Conservation (phyloP, 2,888 invertebrate species). For the Lymantria dispar region DNA sequence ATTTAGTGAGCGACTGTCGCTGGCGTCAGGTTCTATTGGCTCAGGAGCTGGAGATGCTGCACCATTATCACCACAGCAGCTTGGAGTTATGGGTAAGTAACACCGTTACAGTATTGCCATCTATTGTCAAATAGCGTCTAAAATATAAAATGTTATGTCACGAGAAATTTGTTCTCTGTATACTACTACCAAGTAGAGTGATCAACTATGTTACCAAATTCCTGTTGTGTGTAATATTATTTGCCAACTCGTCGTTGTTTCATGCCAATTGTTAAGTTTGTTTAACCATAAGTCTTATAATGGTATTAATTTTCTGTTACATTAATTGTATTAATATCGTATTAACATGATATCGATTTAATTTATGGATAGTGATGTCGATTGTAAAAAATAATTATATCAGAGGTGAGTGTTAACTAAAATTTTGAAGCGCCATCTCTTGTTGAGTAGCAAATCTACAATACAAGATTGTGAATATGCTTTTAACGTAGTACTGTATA, state of each 20-base stretch:
- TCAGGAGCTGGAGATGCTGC: slow-evolving; percentile 82
- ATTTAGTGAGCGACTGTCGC: slow-evolving; percentile 85
- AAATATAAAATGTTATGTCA: not conserved
- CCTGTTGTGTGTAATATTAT: not conserved
- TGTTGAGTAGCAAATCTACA: slow-evolving; percentile 44
- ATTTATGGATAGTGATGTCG: too few species aligned
- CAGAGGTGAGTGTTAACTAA: slow-evolving; percentile 3
- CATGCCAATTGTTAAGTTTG: not conserved
- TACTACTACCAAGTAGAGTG: too few species aligned
- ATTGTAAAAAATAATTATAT: too few species aligned
- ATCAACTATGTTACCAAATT: too few species aligned
- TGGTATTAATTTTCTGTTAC: too few species aligned
- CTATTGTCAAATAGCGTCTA: slow-evolving; percentile 46
- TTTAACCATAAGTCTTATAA: too few species aligned
- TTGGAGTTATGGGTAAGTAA: slow-evolving; percentile 93
- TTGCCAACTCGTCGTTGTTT: not conserved
- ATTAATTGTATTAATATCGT: too few species aligned
- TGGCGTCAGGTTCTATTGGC: slow-evolving; percentile 86
- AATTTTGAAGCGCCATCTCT: slow-evolving; percentile 47
- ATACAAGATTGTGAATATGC: not conserved
- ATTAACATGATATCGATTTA: too few species aligned
- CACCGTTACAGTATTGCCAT: slow-evolving; percentile 48
- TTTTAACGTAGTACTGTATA: not conserved
- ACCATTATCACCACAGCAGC: slow-evolving; percentile 91
- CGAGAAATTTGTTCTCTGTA: too few species aligned